Conservation (phyloP, 1,140 invertebrate genomes). For the Philotrypesis tridentata region DNA sequence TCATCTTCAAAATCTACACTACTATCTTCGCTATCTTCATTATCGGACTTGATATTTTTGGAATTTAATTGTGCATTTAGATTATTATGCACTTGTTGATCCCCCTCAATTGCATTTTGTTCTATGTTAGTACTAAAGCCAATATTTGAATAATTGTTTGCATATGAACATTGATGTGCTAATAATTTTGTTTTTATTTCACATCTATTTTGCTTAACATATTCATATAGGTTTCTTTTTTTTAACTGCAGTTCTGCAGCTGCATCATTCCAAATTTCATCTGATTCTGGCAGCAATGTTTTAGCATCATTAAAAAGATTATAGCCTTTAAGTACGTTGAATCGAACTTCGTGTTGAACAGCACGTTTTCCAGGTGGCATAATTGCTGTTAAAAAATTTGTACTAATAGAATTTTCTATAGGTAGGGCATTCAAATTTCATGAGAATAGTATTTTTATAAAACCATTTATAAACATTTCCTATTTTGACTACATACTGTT, state of each 20-base stretch:
- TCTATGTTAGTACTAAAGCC: neutral
- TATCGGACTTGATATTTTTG: neutral
- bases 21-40: too few relatives aligned
- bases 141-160: neutral
- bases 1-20: too few relatives aligned
- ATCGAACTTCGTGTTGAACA: neutral
- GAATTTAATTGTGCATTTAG: too few relatives aligned
- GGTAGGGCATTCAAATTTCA: neutral
- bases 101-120: neutral
- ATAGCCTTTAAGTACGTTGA: neutral
- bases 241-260: neutral
- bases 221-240: slow-evolving; percentile 7
- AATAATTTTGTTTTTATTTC: neutral
- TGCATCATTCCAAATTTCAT: neutral
- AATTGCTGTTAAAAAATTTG: neutral
- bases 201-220: neutral
- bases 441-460: neutral
- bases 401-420: neutral
- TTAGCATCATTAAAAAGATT: neutral
- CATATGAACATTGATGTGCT: neutral
- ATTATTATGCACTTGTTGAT: too few relatives aligned
- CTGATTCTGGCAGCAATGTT: slow-evolving; percentile 4
- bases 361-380: slow-evolving; percentile 1
- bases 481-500: neutral
- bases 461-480: neutral